Base-by-base conservation (phyloP, 2,888 invertebrate genomes). In the Deilephila elpenor region DNA sequence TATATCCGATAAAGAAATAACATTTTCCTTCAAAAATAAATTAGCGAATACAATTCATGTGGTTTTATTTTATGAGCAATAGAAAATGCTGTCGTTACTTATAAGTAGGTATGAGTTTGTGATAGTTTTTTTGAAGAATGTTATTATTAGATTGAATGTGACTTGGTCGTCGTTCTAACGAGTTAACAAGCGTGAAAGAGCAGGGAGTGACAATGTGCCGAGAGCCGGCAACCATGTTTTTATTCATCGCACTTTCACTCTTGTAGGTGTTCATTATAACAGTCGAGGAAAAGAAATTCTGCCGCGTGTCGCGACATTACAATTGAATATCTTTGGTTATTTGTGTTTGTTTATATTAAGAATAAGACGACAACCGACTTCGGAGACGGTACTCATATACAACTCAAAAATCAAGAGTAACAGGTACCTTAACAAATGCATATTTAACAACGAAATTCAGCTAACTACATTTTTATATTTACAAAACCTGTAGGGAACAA, bases 191-290 rank as follows among this genome's bases (percentile, higher is more conserved):
- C 67, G 67, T 67, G 53, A 56, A 53, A 70, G 60, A 61, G 29
- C 20, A 77, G 78, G 60, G 73, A 81, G 82, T 84, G 82, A 83
- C 84, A 84, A 81, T 80, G 78, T 77, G 73, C 76, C 44, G 64
- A 44, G 19, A 25, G 51, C 11, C 62, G 37, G 20, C 51, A 14
- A 78, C 81, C 80, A 79, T 82, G 86, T 85, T 86, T 86, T 84
- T 86, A 85, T 84, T 79, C 81, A 83, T 76, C 78, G 78, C 78
- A 86, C 87, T 87, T 87, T 87, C 87, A 85, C 87, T 85, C 75
- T 79, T 77, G 80, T 80, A 83, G 78, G 81, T 75, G 82, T 78
- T 77, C 82, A 78, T 82, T 80, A 82, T 84, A 83, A 80, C 82
- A 76, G 77, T 73, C 75, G 71, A 78, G 77, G 79, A 83, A 83